Percentiles rank a stretch among this genome's conserved stretches.
phyloP scores from a whole-genome alignment of 2,113 vertebrate genomes.

The Misgurnus mizolepis region DNA sequence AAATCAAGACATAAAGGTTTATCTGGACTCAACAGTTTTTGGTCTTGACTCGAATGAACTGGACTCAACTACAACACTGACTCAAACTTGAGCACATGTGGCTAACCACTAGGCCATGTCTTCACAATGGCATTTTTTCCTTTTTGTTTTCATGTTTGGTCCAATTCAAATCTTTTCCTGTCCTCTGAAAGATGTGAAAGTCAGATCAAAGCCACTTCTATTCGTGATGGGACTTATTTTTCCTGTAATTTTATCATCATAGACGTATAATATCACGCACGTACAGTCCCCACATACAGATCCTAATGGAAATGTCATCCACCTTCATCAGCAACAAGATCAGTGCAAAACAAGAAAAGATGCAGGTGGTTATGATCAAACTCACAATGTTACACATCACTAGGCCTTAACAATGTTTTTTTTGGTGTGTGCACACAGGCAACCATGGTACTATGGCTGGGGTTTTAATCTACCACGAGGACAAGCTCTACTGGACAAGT shows the following conservation, averaged over 20 bases:
- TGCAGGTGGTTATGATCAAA: conserved; percentile 21
- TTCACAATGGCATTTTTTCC: not conserved
- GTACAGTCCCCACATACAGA: not conserved
- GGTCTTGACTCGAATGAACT: too few species aligned
- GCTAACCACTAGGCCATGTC: not conserved
- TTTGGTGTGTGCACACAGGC: conserved; percentile 74
- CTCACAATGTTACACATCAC: conserved; percentile 13
- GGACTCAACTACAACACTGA: too few species aligned
- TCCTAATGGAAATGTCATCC: conserved; percentile 29
- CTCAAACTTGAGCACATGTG: not conserved
- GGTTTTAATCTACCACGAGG: conserved; percentile 95
- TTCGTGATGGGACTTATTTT: not conserved
- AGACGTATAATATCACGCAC: not conserved
- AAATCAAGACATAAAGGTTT: too few species aligned
- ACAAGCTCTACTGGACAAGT: conserved; percentile 95
- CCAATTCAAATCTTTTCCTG: not conserved
- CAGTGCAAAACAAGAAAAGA: conserved; percentile 10
- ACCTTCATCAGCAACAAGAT: conserved; percentile 30
- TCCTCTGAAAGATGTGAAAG: not conserved
- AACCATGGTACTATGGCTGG: conserved; percentile 98
- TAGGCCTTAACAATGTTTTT: conserved; percentile 20
- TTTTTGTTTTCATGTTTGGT: not conserved
- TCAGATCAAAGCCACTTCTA: not conserved
- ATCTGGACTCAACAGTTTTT: too few species aligned
- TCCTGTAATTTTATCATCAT: not conserved